Conservation (phyloP, 2,797 vertebrate genomes). For the Poeciliopsis infans region DNA sequence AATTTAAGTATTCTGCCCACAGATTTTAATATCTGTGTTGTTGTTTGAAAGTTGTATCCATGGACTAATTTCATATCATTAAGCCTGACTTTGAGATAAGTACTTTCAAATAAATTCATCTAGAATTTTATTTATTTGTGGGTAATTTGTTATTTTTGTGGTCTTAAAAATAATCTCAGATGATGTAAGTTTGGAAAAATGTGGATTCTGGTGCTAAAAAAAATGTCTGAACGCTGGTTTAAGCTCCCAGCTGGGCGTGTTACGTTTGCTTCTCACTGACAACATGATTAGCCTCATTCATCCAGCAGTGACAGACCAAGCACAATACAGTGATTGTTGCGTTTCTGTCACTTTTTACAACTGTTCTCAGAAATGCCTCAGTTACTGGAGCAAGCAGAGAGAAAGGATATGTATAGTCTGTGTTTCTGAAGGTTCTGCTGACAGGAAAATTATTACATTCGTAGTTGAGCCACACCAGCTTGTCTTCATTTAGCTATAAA, state of each 20-base stretch:
- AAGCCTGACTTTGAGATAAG: background rate
- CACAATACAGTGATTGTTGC: slow-evolving; percentile 24
- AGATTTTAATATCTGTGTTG: background rate
- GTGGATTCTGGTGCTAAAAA: background rate
- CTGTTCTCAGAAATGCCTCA: slow-evolving; percentile 46
- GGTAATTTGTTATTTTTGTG: background rate
- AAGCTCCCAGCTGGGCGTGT: background rate
- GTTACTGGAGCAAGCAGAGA: slow-evolving; percentile 57
- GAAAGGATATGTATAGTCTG: slow-evolving; percentile 39
- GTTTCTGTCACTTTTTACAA: slow-evolving; percentile 46
- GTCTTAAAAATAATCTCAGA: background rate
- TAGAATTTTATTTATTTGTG: background rate
- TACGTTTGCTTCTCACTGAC: slow-evolving; percentile 31
- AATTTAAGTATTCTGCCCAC: background rate
- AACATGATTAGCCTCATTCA: slow-evolving; percentile 46
- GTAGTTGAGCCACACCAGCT: slow-evolving; percentile 14
- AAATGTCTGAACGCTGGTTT: background rate
- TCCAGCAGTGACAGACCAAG: slow-evolving; percentile 45
- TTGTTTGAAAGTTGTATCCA: background rate
- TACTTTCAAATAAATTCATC: background rate
- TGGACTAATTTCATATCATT: background rate
- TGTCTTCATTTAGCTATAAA: slow-evolving; percentile 34
- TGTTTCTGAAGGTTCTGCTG: slow-evolving; percentile 42
- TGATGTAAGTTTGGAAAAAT: background rate
- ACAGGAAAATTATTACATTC: slow-evolving; percentile 46